Percentiles rank a stretch among this genome's conserved stretches.
Evolutionary conservation across 2,113 vertebrate species (phyloP).

Genomic region (Oncorhynchus gorbuscha): DNA sequence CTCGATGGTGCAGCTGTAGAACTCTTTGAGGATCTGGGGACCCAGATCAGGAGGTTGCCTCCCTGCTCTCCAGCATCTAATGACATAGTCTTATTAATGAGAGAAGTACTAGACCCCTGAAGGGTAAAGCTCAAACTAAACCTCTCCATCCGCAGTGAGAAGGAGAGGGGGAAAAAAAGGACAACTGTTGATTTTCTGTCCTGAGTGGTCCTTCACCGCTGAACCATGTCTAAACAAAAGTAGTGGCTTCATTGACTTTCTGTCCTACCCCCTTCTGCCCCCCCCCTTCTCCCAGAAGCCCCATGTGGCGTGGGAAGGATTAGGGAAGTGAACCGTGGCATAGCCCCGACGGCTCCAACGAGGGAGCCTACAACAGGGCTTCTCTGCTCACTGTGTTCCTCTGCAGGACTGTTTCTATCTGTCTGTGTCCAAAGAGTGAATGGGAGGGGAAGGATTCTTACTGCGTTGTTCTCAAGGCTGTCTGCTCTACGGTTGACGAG

Average conservation of each 20-base stretch:
- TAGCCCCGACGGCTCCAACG: conserved; percentile 13
- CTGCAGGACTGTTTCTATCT: neutral
- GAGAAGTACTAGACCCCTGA: conserved; percentile 7
- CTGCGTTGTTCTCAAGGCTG: neutral
- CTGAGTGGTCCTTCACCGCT: neutral
- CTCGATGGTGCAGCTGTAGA: too few relatives aligned
- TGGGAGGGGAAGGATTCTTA: neutral
- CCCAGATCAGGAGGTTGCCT: conserved; percentile 15
- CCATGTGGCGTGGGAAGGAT: conserved; percentile 32
- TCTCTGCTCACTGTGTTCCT: conserved; percentile 14
- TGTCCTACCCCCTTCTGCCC: neutral
- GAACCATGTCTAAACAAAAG: conserved; percentile 12
- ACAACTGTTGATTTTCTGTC: neutral
- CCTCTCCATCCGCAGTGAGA: neutral
- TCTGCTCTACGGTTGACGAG: too few relatives aligned
- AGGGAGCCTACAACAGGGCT: neutral
- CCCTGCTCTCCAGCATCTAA: conserved; percentile 24
- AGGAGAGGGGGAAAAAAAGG: neutral
- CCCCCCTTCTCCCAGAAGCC: neutral
- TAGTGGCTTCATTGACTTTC: conserved; percentile 20
- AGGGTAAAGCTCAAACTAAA: conserved; percentile 20
- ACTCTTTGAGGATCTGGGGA: too few relatives aligned
- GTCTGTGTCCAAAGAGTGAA: conserved; percentile 14
- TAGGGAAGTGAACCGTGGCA: conserved; percentile 36
- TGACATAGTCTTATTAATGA: conserved; percentile 37